These are phyloP conservation scores for Drosophila ogumai DNA, from an alignment of 1,140 invertebrate species.

Conservation along the genomic window DNA sequence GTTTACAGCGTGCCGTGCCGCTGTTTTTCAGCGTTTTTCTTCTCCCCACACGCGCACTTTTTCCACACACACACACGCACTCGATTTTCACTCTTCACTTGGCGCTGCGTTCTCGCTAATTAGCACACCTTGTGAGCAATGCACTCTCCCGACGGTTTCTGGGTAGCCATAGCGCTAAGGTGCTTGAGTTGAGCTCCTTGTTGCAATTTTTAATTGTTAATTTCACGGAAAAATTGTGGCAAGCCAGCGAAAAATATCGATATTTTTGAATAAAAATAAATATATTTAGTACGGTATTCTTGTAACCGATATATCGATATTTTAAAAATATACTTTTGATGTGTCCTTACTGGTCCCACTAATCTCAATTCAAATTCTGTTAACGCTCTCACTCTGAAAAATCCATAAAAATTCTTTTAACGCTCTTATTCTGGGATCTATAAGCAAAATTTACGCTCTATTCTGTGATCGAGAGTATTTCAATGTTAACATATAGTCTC, in stretches of 20 bases:
- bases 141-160: not conserved
- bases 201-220: conserved; percentile 2
- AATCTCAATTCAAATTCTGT: no score
- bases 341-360: no score
- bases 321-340: no score
- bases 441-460: no score
- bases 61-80: conserved; percentile 13
- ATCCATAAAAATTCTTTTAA: no score
- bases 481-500: no score
- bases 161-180: not conserved
- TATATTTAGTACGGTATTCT: no score
- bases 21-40: conserved; percentile 43
- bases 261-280: no score
- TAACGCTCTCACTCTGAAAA: no score
- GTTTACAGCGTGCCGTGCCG: conserved; percentile 47
- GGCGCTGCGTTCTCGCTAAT: not conserved
- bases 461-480: no score
- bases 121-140: not conserved
- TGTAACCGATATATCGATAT: no score
- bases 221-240: not conserved
- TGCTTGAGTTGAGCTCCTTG: not conserved
- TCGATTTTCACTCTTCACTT: conserved; percentile 3
- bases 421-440: no score
- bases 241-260: not conserved
- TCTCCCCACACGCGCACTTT: conserved; percentile 46